Base-by-base conservation (phyloP, 1,140 invertebrate genomes). In the Metaphire vulgaris region DNA sequence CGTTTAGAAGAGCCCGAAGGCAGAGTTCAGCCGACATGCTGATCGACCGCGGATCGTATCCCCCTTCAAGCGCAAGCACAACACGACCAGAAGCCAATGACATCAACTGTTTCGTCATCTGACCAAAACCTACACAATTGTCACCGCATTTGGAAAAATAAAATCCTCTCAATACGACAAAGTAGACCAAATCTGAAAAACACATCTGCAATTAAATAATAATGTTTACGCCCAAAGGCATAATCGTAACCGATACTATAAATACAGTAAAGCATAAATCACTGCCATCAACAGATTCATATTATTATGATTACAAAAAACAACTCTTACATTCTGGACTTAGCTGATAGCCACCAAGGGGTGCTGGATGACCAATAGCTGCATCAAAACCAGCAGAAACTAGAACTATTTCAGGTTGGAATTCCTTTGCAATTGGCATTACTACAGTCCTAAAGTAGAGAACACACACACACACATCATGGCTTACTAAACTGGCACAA, bases 351-450 rank as follows among this genome's bases (percentile, higher is more conserved):
- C 97, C 97, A 72, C 97, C 97, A 31, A 99, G 89, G 0, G 95
- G 95, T 28, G 95, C 90, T 0, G 94, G 90, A 88, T 99, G 97
- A 28, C 96, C 96, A 26, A 89, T 88, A 12, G 96, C 95, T 1
- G 96, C 97, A 88, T 99, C 97, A 87, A 99, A 99, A 32, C 97
- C 97, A 76, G 95, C 93, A 1, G 96, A 99, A 30, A 99, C 96
- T 31, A 99, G 88, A 33, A 99, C 91, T 80, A 99, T 90, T 84
- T 98, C 95, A 1, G 97, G 97, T 82, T 92, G 90, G 87, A 96
- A 99, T 83, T 95, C 92, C 64, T 82, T 82, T 15, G 83, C 85
- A 33, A 87, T 85, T 6, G 86, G 86, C 82, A 87, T 85, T n/a
- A 87, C 80, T 12, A 87, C 79, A 1, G 82, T 83, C 76, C 89